These are phyloP conservation scores for Ornithoptera priamus DNA, from an alignment of 2,888 invertebrate species.

Conservation along the genomic window DNA sequence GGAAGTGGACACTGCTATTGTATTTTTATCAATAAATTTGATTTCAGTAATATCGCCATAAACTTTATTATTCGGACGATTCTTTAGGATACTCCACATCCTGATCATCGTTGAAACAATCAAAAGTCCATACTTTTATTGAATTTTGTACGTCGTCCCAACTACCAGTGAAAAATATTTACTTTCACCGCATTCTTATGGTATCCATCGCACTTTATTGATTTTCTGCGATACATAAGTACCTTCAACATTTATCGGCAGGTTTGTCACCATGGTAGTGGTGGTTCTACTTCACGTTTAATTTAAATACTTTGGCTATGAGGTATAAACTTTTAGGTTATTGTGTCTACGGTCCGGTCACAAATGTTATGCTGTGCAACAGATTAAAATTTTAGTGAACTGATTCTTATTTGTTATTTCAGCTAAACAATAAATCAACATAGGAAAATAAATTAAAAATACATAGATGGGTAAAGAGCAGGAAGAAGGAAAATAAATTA, in stretches of 20 bases:
- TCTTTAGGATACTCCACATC: constrained; percentile 83
- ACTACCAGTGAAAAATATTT: constrained; percentile 91
- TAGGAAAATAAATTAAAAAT: too few relatives aligned
- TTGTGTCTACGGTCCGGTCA: not conserved
- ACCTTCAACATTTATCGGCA: constrained; percentile 85
- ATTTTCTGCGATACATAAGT: constrained; percentile 93
- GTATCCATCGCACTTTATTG: constrained; percentile 91
- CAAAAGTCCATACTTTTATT: constrained; percentile 86
- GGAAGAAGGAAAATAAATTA: too few relatives aligned
- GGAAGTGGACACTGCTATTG: constrained; percentile 83
- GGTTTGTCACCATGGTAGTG: constrained; percentile 42
- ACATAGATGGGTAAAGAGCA: too few relatives aligned
- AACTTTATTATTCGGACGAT: constrained; percentile 79
- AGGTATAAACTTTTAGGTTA: not conserved
- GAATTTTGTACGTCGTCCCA: constrained; percentile 89
- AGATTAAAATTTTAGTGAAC: not conserved
- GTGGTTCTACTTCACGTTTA: not conserved
- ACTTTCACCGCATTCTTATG: constrained; percentile 85
- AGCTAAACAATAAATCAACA: not conserved
- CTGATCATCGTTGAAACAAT: constrained; percentile 81
- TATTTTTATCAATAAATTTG: constrained; percentile 85
- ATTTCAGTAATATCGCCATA: constrained; percentile 90
- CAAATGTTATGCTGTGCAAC: not conserved
- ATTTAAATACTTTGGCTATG: not conserved
- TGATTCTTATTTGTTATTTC: not conserved